Base-by-base conservation (phyloP, 2,113 vertebrate genomes). In the Leptobrachium ailaonicum region DNA sequence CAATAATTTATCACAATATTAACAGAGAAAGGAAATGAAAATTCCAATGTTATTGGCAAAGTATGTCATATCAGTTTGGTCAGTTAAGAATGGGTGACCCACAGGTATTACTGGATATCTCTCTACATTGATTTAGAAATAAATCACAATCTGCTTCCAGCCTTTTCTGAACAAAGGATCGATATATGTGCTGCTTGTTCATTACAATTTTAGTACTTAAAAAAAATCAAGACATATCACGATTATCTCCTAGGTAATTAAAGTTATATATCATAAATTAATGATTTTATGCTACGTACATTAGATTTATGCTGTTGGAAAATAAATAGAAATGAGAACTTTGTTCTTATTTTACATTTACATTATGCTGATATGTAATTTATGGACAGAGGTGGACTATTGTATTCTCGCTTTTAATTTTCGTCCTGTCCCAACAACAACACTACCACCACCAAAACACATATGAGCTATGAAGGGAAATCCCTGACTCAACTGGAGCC, bases 181-280 rank as follows among this genome's bases (percentile, higher is more conserved):
- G 53, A 80, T 80, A 73, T 53, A 80, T 63, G 67, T 66, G 62
- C n/a, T 56, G 32, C 62, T 40, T 80, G 60, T 73, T 80, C 72
- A 80, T 80, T 73, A 41, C 67, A 66, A 80, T 80, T 80, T 80
- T 71, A 73, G 67, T 80, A 58, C 77, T 56, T 32, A 54, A 63
- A 64, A 79, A 43, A 44, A 73, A 41, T 66, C 45, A 42, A 73
- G 71, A 80, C 7, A 56, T 69, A 58, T 77, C 56, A 66, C 41
- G 41, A 45, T 79, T 73, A 41, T 66, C 45, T 53, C 43, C 12
- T 4, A 71, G 40, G 43, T 78, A 63, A 73, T 79, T 79, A 72
- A 60, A 2, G 56, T 8, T 12, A 60, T 60, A 11, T 60, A 60
- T 60, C 56, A 60, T 10, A 12, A 60, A 60, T 12, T 3, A 60